Conservation (phyloP, 2,113 vertebrate genomes). For the Geothlypis trichas region DNA sequence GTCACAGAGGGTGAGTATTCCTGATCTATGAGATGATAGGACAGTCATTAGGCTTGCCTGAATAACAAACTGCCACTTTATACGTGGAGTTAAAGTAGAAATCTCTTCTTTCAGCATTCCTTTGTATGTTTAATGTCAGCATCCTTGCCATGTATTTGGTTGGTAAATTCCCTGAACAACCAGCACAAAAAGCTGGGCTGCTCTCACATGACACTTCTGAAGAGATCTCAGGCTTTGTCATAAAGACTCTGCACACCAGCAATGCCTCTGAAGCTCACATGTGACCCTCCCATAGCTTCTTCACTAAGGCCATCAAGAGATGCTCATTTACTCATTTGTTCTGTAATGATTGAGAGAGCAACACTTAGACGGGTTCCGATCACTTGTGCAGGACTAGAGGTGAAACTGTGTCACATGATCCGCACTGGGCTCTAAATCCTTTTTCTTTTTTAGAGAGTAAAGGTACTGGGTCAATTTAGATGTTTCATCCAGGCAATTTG, state of each 20-base stretch:
- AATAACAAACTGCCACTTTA: not conserved
- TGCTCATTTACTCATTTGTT: not conserved
- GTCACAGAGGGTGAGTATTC: not conserved
- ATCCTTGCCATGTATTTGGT: not conserved
- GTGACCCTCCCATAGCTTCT: not conserved
- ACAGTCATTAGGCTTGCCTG: not conserved
- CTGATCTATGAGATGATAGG: not conserved
- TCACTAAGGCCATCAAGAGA: not conserved
- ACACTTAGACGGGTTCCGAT: not conserved
- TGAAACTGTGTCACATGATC: not conserved
- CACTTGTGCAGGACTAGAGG: not conserved
- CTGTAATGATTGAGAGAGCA: not conserved
- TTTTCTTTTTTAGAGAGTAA: not conserved
- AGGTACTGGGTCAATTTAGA: not conserved
- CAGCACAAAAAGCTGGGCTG: not conserved
- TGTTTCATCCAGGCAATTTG: not conserved
- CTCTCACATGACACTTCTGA: not conserved
- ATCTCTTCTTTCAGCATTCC: not conserved
- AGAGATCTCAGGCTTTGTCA: not conserved
- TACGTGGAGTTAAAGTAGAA: not conserved
- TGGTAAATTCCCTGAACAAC: not conserved
- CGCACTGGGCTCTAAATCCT: not conserved
- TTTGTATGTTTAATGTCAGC: fast-evolving
- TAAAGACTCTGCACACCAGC: not conserved
- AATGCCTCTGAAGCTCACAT: not conserved